Percentiles rank a stretch among this genome's conserved stretches.
phyloP scores from a whole-genome alignment of 2,113 vertebrate species.

The Turnix velox region DNA sequence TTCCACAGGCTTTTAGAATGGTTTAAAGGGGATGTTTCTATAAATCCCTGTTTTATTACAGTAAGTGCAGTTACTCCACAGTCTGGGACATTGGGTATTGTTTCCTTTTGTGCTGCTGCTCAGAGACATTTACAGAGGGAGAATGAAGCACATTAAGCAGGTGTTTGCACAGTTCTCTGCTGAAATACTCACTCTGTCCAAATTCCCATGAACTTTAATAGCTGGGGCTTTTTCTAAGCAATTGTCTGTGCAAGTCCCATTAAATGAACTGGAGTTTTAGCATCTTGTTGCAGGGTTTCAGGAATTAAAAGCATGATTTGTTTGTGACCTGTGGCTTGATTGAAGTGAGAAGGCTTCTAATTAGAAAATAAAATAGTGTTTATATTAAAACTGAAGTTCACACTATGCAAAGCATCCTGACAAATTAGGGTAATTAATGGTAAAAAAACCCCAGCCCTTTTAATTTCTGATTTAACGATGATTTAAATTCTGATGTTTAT shows the following conservation, averaged over 20 bases:
- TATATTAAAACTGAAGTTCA: background rate
- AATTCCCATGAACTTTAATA: slow-evolving; percentile 45
- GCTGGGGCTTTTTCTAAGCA: background rate
- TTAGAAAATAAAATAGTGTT: background rate
- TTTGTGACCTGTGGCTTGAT: background rate
- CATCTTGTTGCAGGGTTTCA: background rate
- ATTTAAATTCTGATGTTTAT: background rate
- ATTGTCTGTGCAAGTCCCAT: background rate
- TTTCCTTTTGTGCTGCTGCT: slow-evolving; percentile 10
- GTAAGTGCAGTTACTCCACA: background rate
- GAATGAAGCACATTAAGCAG: background rate
- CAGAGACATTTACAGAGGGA: slow-evolving; percentile 28
- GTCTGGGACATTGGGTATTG: background rate
- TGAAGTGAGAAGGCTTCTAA: background rate
- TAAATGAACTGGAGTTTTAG: background rate
- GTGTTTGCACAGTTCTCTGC: background rate
- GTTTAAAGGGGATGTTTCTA: slow-evolving; percentile 38
- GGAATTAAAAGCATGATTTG: too few relatives aligned
- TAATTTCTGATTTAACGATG: background rate
- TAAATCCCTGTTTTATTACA: slow-evolving; percentile 38
- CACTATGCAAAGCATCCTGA: background rate
- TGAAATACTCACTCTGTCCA: slow-evolving; percentile 7
- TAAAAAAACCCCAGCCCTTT: background rate
- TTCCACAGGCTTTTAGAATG: background rate
- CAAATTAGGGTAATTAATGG: background rate